A percentile compares a stretch with the other conserved stretches of the same genome.
Evolutionary conservation across 2,113 vertebrate species (phyloP).

Genomic region (Phoenicopterus ruber): DNA sequence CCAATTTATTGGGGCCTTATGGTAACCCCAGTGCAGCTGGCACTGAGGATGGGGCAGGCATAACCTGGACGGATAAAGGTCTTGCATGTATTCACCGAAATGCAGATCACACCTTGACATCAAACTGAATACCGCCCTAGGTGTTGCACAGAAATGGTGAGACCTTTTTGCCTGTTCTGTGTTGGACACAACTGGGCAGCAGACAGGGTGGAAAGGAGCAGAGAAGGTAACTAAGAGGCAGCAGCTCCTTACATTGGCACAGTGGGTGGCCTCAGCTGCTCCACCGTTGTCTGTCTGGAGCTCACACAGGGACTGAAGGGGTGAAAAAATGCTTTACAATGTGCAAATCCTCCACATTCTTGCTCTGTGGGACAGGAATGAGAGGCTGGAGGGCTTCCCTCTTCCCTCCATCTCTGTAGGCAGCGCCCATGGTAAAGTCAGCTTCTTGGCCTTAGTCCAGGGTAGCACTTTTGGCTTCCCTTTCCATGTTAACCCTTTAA

Average conservation of each 20-base stretch:
- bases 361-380: not conserved
- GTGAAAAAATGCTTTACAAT: not conserved
- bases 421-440: not conserved
- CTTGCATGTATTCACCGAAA: not conserved
- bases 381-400: not conserved
- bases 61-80: not conserved
- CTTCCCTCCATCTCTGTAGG: not conserved
- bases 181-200: rapidly evolving
- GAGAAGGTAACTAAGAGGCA: not conserved
- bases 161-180: not conserved
- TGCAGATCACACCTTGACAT: not conserved
- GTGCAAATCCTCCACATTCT: not conserved
- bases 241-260: not conserved
- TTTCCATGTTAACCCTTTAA: not conserved
- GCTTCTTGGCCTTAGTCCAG: not conserved
- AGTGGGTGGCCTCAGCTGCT: not conserved
- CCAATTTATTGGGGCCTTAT: not conserved
- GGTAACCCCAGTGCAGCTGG: not conserved
- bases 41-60: not conserved
- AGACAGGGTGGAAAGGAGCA: not conserved
- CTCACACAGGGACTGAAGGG: not conserved
- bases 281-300: not conserved
- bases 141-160: not conserved
- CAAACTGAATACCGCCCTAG: rapidly evolving
- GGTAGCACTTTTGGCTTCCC: not conserved